Percentiles rank a stretch among this genome's conserved stretches.
These are phyloP conservation scores for Cotesia chilonis DNA, from an alignment of 1,140 invertebrate genomes.

Conservation along the genomic window DNA sequence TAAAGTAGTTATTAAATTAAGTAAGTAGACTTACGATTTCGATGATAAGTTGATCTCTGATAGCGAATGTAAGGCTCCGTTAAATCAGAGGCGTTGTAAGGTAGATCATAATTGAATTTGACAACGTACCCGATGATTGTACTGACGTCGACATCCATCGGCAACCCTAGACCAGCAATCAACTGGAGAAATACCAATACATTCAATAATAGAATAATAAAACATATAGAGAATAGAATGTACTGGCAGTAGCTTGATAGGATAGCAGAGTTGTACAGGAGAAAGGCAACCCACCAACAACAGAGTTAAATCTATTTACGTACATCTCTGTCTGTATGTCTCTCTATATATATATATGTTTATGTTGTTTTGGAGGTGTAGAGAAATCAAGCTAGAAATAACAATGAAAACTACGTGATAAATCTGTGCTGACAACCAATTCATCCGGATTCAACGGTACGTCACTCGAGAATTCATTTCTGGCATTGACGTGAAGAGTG, in stretches of 20 bases:
- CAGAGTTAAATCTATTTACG: no score
- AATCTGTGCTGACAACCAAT: slow-evolving; percentile 23
- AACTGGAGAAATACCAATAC: slow-evolving; percentile 50
- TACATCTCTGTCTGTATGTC: no score
- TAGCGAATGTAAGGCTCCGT: slow-evolving; percentile 59
- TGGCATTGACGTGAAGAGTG: slow-evolving; percentile 10
- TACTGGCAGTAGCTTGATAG: not conserved
- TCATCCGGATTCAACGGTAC: not conserved
- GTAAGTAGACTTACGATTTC: not conserved
- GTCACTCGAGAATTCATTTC: slow-evolving; percentile 9
- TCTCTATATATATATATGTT: not conserved
- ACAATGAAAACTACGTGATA: slow-evolving; percentile 17
- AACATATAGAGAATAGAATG: slow-evolving; percentile 7
- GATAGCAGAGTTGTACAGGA: not conserved
- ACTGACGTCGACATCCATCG: slow-evolving; percentile 64
- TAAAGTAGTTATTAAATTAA: no score
- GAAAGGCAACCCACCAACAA: no score
- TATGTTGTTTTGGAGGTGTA: not conserved
- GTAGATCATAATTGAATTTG: slow-evolving; percentile 65
- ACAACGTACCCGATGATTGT: slow-evolving; percentile 65
- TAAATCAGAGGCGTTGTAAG: slow-evolving; percentile 62
- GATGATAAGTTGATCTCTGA: slow-evolving; percentile 53
- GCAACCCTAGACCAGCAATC: slow-evolving; percentile 63
- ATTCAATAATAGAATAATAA: not conserved
- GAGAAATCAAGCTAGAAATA: not conserved